These are phyloP conservation scores for Mesaphorura yosii DNA, from an alignment of 1,140 invertebrate species.

Conservation along the genomic window DNA sequence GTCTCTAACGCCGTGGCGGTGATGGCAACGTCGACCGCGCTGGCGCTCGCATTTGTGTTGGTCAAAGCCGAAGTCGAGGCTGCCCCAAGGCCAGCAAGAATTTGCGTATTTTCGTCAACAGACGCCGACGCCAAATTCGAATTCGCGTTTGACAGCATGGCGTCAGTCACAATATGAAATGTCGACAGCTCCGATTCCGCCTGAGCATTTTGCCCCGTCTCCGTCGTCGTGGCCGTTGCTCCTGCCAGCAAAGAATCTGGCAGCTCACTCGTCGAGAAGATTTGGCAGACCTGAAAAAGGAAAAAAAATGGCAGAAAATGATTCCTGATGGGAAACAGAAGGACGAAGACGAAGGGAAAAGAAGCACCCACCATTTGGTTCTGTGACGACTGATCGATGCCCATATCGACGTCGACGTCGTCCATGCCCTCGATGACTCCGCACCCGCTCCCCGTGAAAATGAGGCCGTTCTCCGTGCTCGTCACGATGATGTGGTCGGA, in stretches of 20 bases:
- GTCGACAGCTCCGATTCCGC: no score
- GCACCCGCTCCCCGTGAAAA: conserved; percentile 1
- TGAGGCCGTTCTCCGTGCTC: not conserved
- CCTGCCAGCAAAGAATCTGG: no score
- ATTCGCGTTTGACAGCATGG: not conserved
- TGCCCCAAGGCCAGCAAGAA: not conserved
- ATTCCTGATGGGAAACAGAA: no score
- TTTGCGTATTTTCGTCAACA: not conserved
- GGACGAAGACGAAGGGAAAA: no score
- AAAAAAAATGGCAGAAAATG: not conserved
- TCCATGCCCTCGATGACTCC: conserved; percentile 14
- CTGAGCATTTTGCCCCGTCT: no score
- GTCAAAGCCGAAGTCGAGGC: not conserved
- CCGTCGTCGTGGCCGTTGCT: no score
- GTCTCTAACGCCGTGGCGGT: not conserved
- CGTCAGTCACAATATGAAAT: not conserved
- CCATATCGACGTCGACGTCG: conserved; percentile 12
- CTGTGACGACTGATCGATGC: conserved; percentile 21
- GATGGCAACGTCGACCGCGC: not conserved
- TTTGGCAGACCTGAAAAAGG: conserved; percentile 21
- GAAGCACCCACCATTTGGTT: conserved; percentile 7
- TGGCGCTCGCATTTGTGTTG: not conserved
- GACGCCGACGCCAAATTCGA: not conserved
- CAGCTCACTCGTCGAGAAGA: conserved; percentile 6
- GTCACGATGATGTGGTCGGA: conserved; percentile 16